Percentiles rank a stretch among this genome's conserved stretches.
These are phyloP conservation scores for Leptinotarsa texana DNA, from an alignment of 1,140 invertebrate species.

Conservation along the genomic window DNA sequence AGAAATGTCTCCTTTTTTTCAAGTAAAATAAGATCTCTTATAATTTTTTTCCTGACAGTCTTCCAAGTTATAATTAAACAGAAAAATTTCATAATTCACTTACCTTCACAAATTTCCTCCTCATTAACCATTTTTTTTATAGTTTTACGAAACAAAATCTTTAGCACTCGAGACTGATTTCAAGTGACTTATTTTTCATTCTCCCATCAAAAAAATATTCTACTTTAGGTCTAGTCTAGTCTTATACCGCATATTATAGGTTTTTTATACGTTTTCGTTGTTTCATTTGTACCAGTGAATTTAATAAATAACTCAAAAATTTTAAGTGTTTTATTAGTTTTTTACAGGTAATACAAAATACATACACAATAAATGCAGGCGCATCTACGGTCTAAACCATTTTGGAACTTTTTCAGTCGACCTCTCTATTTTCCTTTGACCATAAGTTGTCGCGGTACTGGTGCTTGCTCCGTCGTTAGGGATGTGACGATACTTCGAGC, in stretches of 20 bases:
- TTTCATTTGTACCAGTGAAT: background rate
- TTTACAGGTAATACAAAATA: background rate
- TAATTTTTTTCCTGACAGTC: too few relatives aligned
- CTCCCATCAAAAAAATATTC: too few relatives aligned
- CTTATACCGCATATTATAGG: constrained; percentile 6
- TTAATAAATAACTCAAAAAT: background rate
- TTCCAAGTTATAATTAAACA: too few relatives aligned
- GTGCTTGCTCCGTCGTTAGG: constrained; percentile 46
- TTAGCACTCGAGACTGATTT: too few relatives aligned
- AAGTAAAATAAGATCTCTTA: too few relatives aligned
- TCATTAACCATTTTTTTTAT: too few relatives aligned
- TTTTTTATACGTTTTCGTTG: background rate
- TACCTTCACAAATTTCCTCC: too few relatives aligned
- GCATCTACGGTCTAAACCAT: constrained; percentile 55
- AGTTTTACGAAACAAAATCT: too few relatives aligned
- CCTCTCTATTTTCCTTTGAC: constrained; percentile 40
- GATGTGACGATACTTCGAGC: constrained; percentile 26
- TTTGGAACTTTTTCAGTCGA: constrained; percentile 54
- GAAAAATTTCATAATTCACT: too few relatives aligned
- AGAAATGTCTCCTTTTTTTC: too few relatives aligned
- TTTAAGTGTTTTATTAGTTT: background rate
- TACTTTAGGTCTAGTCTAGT: background rate
- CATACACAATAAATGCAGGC: background rate
- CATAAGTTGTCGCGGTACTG: constrained; percentile 33
- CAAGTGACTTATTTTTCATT: too few relatives aligned